Evolutionary conservation across 2,888 invertebrate species (phyloP).

Genomic region (Panopea generosa): DNA sequence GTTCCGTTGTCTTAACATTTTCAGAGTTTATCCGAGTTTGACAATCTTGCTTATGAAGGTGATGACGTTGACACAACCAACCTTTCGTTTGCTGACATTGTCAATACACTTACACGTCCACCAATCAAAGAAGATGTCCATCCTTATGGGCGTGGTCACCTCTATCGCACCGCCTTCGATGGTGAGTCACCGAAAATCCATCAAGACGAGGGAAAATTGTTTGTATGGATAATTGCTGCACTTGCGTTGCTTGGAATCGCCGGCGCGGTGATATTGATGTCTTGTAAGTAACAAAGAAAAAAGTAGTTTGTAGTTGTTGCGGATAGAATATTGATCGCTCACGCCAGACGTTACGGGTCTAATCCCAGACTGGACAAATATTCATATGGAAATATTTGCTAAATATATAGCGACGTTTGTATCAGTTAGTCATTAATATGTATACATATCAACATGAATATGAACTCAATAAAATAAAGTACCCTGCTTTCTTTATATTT

Average conservation of each 20-base stretch:
- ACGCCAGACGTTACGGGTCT: no score
- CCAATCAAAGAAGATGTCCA: slow-evolving; percentile 65
- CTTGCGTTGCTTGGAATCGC: slow-evolving; percentile 38
- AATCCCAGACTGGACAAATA: no score
- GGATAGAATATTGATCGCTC: no score
- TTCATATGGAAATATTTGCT: no score
- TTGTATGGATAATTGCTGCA: slow-evolving; percentile 44
- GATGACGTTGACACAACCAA: slow-evolving; percentile 21
- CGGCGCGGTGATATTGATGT: slow-evolving; percentile 48
- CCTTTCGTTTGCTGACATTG: slow-evolving; percentile 52
- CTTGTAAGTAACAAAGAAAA: slow-evolving; percentile 34
- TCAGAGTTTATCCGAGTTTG: slow-evolving; percentile 24
- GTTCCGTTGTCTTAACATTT: no score
- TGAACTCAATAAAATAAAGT: no score
- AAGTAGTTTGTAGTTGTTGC: no score
- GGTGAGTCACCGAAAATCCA: slow-evolving; percentile 34
- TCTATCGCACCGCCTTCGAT: slow-evolving; percentile 37
- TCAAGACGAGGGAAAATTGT: slow-evolving; percentile 39
- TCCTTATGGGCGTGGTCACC: slow-evolving; percentile 45
- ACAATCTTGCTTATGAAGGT: slow-evolving; percentile 32
- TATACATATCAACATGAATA: no score
- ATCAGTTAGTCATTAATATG: no score
- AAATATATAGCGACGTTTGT: no score
- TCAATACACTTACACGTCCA: slow-evolving; percentile 35
- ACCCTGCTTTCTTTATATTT: no score